Percentiles rank a stretch among this genome's conserved stretches.
Evolutionary conservation across 2,888 invertebrate species (phyloP).

Genomic region (Agriotes lineatus): DNA sequence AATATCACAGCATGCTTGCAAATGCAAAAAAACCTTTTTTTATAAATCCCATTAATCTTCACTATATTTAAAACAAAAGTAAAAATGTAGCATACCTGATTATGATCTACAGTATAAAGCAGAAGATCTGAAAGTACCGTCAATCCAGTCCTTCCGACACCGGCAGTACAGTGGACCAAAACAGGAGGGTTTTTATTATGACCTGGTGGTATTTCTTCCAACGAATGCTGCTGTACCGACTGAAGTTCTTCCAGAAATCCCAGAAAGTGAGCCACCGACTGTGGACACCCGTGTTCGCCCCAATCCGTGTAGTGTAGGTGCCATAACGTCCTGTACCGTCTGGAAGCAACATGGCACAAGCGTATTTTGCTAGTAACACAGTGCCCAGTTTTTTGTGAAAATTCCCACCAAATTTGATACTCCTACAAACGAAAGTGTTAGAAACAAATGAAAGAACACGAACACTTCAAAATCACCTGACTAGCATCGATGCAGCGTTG

Average conservation of each 20-base stretch:
- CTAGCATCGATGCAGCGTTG: slow-evolving; percentile 75
- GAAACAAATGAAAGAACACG: no score
- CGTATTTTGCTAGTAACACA: slow-evolving; percentile 74
- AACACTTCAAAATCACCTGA: slow-evolving; percentile 71
- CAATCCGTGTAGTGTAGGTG: slow-evolving; percentile 86
- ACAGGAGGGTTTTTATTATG: slow-evolving; percentile 81
- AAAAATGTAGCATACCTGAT: slow-evolving; percentile 73
- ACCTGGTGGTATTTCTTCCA: slow-evolving; percentile 75
- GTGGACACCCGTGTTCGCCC: slow-evolving; percentile 73
- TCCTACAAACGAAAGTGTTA: slow-evolving; percentile 62
- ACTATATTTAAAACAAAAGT: background rate
- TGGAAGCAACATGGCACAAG: slow-evolving; percentile 70
- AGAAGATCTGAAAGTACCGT: slow-evolving; percentile 84
- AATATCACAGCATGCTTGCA: no score
- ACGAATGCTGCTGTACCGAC: slow-evolving; percentile 82
- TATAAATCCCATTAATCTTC: no score
- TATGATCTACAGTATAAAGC: slow-evolving; percentile 85
- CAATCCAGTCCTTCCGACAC: slow-evolving; percentile 83
- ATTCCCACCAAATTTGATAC: slow-evolving; percentile 80
- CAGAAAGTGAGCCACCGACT: slow-evolving; percentile 75
- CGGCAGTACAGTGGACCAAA: slow-evolving; percentile 82
- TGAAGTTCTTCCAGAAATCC: slow-evolving; percentile 90
- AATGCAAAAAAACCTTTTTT: no score
- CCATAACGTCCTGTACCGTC: slow-evolving; percentile 78
- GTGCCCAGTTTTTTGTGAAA: slow-evolving; percentile 75